phyloP scores from a whole-genome alignment of 2,797 vertebrate genomes.

The Smutsia temminckii region DNA sequence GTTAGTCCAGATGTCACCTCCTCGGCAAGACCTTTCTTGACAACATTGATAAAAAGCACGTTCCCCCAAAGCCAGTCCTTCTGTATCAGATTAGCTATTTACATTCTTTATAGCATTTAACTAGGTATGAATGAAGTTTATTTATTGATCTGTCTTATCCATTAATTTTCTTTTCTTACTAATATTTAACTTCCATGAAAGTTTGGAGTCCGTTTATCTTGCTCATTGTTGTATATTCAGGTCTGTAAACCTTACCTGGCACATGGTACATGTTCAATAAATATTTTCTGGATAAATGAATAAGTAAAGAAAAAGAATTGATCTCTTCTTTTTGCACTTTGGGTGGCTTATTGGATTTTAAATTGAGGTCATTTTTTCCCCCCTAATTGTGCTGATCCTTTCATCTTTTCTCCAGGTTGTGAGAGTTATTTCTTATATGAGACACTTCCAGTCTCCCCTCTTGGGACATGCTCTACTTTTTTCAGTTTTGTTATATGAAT shows the following conservation, averaged over 20 bases:
- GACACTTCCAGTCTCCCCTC: background rate
- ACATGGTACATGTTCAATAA: background rate
- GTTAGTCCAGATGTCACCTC: background rate
- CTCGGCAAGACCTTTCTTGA: background rate
- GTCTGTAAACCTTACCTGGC: background rate
- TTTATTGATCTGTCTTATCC: background rate
- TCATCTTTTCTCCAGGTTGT: background rate
- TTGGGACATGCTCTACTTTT: background rate
- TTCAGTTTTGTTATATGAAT: background rate
- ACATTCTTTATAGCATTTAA: background rate
- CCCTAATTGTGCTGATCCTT: background rate
- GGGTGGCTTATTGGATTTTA: background rate
- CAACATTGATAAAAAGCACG: background rate
- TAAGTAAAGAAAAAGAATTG: background rate
- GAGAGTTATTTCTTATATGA: background rate
- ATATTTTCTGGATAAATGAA: background rate
- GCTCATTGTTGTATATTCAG: background rate
- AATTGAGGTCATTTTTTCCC: background rate
- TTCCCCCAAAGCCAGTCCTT: background rate
- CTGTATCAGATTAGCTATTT: background rate
- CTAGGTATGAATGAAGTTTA: background rate
- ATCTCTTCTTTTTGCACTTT: background rate
- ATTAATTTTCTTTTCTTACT: background rate
- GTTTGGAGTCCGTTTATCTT: background rate
- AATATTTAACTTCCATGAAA: background rate